A percentile compares a stretch with the other conserved stretches of the same genome.
phyloP scores from a whole-genome alignment of 1,140 invertebrate genomes.

The Augochlora pura region DNA sequence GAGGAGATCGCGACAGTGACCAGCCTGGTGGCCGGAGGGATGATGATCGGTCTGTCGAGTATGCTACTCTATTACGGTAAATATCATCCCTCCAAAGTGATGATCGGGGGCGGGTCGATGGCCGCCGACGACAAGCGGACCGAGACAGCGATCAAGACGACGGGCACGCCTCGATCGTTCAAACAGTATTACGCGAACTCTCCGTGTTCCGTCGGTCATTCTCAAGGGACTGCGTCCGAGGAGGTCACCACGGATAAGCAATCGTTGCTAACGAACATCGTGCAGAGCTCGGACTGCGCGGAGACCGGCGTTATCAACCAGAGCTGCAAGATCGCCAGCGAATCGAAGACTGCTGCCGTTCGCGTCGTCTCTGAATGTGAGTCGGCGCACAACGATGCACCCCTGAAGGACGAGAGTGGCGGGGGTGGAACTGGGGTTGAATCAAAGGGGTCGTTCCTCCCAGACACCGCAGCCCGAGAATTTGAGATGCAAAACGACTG shows the following conservation, averaged over 20 bases:
- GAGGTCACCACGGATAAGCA: constrained; percentile 73
- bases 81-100: constrained; percentile 81
- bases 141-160: constrained; percentile 14
- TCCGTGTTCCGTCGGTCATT: constrained; percentile 48
- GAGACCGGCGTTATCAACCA: constrained; percentile 70
- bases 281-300: constrained; percentile 62
- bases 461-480: neutral
- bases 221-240: constrained; percentile 51
- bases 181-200: constrained; percentile 57
- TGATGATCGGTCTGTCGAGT: constrained; percentile 82
- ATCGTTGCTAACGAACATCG: constrained; percentile 69
- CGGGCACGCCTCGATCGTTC: constrained; percentile 42
- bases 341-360: constrained; percentile 43
- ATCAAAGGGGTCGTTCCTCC: no score
- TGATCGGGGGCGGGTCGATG: constrained; percentile 61
- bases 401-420: neutral
- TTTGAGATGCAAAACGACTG: constrained; percentile 5
- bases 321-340: constrained; percentile 62
- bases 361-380: constrained; percentile 48
- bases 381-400: constrained; percentile 29
- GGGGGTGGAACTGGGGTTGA: neutral
- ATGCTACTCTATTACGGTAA: constrained; percentile 85
- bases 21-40: constrained; percentile 81
- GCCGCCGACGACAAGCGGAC: constrained; percentile 11
- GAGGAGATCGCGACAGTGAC: constrained; percentile 78